Percentiles rank a stretch among this genome's conserved stretches.
Conservation (phyloP, 2,113 vertebrate genomes). For the Nerophis lumbriciformis region DNA sequence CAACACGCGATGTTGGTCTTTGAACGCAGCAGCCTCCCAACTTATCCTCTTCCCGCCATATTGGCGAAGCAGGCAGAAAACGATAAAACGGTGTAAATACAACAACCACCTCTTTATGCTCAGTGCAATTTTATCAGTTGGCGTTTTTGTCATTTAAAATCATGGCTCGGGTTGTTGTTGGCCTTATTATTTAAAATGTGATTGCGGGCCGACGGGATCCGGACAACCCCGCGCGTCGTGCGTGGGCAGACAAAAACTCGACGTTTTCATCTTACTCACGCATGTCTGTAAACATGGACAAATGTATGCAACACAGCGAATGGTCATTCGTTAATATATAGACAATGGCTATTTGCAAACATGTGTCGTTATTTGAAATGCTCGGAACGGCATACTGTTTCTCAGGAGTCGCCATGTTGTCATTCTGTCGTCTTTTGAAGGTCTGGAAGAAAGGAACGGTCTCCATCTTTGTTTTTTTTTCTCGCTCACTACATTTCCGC, state of each 20-base stretch:
- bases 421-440: constrained; percentile 75
- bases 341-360: background rate
- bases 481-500: constrained; percentile 68
- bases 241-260: constrained; percentile 55
- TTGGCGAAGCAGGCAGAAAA: constrained; percentile 29
- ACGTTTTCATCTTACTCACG: constrained; percentile 38
- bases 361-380: constrained; percentile 25
- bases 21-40: constrained; percentile 28
- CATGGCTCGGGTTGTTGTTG: background rate
- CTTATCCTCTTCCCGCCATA: constrained; percentile 69
- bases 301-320: background rate
- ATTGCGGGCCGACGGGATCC: constrained; percentile 38
- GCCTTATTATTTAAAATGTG: constrained; percentile 1
- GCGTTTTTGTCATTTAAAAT: background rate
- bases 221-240: constrained; percentile 49
- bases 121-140: background rate
- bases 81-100: background rate
- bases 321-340: background rate
- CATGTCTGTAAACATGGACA: constrained; percentile 29
- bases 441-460: constrained; percentile 72
- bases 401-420: constrained; percentile 77
- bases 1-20: background rate
- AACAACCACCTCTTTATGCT: background rate
- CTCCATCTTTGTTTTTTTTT: constrained; percentile 76
- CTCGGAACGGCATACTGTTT: constrained; percentile 62